phyloP scores from a whole-genome alignment of 1,140 invertebrate species.

The Cydia strobilella region DNA sequence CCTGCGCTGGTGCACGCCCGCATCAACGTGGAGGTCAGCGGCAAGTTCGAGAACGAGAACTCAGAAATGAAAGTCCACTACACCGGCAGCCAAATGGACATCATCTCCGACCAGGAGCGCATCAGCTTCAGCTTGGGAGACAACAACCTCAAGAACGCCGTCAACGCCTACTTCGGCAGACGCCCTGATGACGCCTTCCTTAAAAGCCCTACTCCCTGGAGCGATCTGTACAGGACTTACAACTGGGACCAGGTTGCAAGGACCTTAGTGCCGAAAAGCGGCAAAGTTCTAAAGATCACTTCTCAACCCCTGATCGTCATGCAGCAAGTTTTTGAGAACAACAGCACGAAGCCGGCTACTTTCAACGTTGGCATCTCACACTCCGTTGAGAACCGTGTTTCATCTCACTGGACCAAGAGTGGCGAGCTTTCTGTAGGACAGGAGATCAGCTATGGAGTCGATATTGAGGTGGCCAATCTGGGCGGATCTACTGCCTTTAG shows the following conservation, averaged over 20 bases:
- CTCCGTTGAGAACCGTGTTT: constrained; percentile 36
- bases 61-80: constrained; percentile 23
- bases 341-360: constrained; percentile 13
- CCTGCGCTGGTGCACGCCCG: constrained; percentile 23
- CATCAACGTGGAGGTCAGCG: constrained; percentile 32
- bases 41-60: neutral
- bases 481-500: constrained; percentile 34
- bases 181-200: constrained; percentile 41
- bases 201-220: constrained; percentile 41
- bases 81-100: constrained; percentile 33
- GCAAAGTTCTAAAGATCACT: constrained; percentile 32
- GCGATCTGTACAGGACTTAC: constrained; percentile 43
- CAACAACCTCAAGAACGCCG: constrained; percentile 35
- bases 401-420: constrained; percentile 42
- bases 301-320: constrained; percentile 33
- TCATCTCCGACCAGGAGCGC: constrained; percentile 39
- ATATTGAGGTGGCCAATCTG: neutral
- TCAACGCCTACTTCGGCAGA: constrained; percentile 27
- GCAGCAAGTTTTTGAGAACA: constrained; percentile 36
- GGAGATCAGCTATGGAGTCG: constrained; percentile 39
- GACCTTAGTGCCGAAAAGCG: constrained; percentile 33
- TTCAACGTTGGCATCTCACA: constrained; percentile 34
- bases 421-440: constrained; percentile 34
- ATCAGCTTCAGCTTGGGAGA: constrained; percentile 36
- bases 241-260: constrained; percentile 40